Conservation (phyloP, 2,113 vertebrate species). For the Micromys minutus region DNA sequence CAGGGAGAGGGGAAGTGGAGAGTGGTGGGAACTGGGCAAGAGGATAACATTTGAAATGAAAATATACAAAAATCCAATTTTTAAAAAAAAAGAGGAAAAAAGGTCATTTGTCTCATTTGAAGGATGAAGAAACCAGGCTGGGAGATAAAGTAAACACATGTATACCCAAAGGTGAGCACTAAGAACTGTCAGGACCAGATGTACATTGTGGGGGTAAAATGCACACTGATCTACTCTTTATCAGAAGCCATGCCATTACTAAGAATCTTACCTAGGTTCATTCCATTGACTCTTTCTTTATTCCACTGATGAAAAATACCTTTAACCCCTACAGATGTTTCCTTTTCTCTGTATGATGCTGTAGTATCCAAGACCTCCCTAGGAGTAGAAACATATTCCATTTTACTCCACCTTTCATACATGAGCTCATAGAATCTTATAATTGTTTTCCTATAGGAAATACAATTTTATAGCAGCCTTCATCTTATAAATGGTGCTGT, state of each 20-base stretch:
- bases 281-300: neutral
- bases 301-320: constrained; percentile 12
- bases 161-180: neutral
- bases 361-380: neutral
- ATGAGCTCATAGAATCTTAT: constrained; percentile 40
- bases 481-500: constrained; percentile 65
- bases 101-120: neutral
- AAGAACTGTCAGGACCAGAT: neutral
- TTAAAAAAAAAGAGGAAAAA: too few species aligned
- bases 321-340: neutral
- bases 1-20: too few species aligned
- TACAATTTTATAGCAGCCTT: constrained; percentile 47
- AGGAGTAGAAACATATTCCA: neutral
- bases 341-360: neutral
- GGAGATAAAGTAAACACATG: neutral
- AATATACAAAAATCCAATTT: too few species aligned
- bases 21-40: too few species aligned
- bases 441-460: constrained; percentile 73
- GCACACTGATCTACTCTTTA: neutral
- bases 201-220: neutral
- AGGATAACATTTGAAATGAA: too few species aligned
- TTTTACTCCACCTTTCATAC: constrained; percentile 51
- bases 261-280: neutral
- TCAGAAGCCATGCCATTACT: neutral
- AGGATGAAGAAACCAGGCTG: neutral